These are phyloP conservation scores for Coreoperca whiteheadi DNA, from an alignment of 2,113 vertebrate genomes.

Conservation along the genomic window DNA sequence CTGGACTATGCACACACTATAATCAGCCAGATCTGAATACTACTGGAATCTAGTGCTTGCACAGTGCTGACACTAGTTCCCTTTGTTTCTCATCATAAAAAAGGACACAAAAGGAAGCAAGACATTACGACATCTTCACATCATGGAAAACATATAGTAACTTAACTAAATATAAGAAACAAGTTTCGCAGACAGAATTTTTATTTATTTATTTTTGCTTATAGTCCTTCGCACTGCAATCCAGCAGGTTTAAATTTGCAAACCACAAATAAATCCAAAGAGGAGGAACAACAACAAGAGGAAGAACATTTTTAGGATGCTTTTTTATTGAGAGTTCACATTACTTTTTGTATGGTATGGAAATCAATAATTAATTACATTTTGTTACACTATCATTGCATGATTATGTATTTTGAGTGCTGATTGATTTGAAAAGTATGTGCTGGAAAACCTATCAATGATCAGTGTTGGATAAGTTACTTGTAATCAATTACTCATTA, in stretches of 20 bases:
- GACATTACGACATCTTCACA: background rate
- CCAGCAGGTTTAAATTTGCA: too few species aligned
- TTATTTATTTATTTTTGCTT: background rate
- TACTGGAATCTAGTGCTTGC: background rate
- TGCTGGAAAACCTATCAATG: too few species aligned
- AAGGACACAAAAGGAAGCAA: background rate
- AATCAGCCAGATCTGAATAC: background rate
- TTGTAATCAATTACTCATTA: too few species aligned
- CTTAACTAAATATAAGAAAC: background rate
- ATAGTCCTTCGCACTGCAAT: too few species aligned
- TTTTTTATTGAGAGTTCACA: background rate
- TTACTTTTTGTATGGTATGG: background rate
- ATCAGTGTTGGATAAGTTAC: too few species aligned
- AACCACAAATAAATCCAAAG: too few species aligned
- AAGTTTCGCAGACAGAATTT: background rate
- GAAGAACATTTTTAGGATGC: too few species aligned
- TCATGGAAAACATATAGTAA: background rate
- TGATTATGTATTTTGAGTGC: background rate
- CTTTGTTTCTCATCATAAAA: too few species aligned
- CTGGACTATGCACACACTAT: background rate
- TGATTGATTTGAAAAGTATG: too few species aligned
- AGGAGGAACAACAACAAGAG: too few species aligned
- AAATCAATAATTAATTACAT: background rate
- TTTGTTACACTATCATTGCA: background rate
- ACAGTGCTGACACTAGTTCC: too few species aligned